Percentiles rank a stretch among this genome's conserved stretches.
phyloP scores from a whole-genome alignment of 2,888 invertebrate species.

The Pandemis corylana region DNA sequence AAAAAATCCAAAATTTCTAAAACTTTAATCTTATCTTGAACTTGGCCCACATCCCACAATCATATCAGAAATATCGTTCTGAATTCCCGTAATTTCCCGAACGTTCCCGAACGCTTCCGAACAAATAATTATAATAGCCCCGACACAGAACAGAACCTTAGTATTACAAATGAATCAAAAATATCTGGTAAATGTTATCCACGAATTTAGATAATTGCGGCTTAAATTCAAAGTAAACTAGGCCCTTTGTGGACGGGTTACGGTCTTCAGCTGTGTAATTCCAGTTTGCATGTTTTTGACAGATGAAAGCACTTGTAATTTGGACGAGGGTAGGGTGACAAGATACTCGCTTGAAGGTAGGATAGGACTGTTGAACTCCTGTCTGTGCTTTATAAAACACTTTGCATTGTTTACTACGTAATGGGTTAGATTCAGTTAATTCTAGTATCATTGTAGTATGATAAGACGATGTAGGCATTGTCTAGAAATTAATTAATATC shows the following conservation, averaged over 20 bases:
- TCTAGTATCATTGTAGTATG: neutral
- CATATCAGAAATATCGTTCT: neutral
- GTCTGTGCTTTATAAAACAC: neutral
- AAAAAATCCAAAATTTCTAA: neutral
- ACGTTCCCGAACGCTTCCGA: conserved; percentile 4
- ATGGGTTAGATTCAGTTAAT: neutral
- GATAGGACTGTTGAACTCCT: neutral
- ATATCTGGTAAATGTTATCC: conserved; percentile 15
- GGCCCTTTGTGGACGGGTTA: conserved; percentile 3
- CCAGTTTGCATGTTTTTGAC: conserved; percentile 8
- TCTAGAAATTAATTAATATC: neutral
- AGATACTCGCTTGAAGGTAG: conserved; percentile 1
- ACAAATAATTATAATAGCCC: neutral
- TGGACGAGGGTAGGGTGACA: conserved; percentile 22
- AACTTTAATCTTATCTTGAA: neutral
- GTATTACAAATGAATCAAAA: conserved; percentile 8
- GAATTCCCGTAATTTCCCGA: neutral
- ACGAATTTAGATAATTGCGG: neutral
- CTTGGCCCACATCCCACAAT: neutral
- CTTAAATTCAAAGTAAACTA: neutral
- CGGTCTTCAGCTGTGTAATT: neutral
- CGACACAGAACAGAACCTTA: conserved; percentile 10
- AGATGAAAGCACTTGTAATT: conserved; percentile 12
- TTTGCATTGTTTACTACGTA: neutral
- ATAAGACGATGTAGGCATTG: neutral